These are phyloP conservation scores for Gymnobelideus leadbeateri DNA, from an alignment of 2,113 vertebrate genomes.

Conservation along the genomic window DNA sequence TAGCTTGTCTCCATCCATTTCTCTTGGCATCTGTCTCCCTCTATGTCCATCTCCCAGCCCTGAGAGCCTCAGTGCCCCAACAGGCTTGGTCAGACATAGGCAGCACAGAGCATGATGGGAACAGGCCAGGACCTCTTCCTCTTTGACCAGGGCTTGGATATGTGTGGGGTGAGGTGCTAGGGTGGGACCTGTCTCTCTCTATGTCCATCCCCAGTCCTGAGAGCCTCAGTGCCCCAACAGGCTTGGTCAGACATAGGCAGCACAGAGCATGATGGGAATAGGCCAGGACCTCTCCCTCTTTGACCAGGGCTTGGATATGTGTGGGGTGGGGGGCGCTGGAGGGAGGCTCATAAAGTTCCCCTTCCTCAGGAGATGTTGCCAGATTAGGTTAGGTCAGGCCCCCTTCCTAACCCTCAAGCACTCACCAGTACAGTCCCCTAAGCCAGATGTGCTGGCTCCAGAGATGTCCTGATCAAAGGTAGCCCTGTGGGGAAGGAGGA, in stretches of 20 bases:
- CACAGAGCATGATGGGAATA: neutral
- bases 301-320: neutral
- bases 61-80: neutral
- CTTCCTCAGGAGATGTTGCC: accelerated
- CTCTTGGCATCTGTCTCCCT: neutral
- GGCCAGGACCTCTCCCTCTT: neutral
- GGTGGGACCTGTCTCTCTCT: neutral
- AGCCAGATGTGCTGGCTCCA: constrained; percentile 91
- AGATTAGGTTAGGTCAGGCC: neutral
- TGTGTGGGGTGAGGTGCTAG: neutral
- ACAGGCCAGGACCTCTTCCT: neutral
- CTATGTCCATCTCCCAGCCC: neutral
- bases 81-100: neutral
- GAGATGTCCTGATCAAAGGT: constrained; percentile 94
- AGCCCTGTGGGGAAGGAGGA: constrained; percentile 82
- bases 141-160: neutral
- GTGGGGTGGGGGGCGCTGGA: neutral
- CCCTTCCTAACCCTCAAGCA: neutral
- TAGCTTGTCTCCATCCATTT: neutral
- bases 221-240: neutral
- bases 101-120: neutral
- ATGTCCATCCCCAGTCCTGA: neutral
- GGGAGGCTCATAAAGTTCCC: neutral
- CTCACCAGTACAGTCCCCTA: constrained; percentile 97
- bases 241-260: neutral